Evolutionary conservation across 2,797 vertebrate genomes (phyloP).

Genomic region (Caiman crocodilus): DNA sequence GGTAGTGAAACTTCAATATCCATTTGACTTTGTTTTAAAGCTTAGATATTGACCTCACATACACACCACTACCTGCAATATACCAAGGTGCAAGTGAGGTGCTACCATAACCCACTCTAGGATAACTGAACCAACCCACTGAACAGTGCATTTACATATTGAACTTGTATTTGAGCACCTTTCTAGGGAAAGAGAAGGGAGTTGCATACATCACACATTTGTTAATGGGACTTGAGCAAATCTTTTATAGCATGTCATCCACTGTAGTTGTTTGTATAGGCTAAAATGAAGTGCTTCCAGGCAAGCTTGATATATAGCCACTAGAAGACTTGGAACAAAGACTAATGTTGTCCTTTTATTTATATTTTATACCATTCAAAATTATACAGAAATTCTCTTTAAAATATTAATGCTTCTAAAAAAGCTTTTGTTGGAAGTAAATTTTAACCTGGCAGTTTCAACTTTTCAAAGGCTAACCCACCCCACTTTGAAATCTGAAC

Average conservation of each 20-base stretch:
- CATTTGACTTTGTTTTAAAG: constrained; percentile 77
- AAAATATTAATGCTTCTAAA: background rate
- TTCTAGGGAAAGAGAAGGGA: background rate
- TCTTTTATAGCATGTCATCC: background rate
- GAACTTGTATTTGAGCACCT: background rate
- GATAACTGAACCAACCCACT: background rate
- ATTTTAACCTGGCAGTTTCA: too few species aligned
- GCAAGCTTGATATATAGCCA: background rate
- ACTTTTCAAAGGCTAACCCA: too few species aligned
- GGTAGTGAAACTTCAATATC: constrained; percentile 78
- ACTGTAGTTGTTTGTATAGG: background rate
- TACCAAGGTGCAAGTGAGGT: background rate
- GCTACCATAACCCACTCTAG: background rate
- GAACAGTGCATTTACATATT: background rate
- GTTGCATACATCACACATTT: background rate
- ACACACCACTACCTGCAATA: background rate
- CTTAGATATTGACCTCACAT: constrained; percentile 45
- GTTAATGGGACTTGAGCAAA: background rate
- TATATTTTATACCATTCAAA: background rate
- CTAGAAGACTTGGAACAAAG: background rate
- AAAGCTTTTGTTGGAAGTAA: background rate
- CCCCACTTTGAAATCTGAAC: too few species aligned
- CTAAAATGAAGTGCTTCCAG: background rate
- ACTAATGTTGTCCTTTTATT: background rate
- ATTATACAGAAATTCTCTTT: background rate